Conservation (phyloP, 2,797 vertebrate species). For the Sitta carolinensis region DNA sequence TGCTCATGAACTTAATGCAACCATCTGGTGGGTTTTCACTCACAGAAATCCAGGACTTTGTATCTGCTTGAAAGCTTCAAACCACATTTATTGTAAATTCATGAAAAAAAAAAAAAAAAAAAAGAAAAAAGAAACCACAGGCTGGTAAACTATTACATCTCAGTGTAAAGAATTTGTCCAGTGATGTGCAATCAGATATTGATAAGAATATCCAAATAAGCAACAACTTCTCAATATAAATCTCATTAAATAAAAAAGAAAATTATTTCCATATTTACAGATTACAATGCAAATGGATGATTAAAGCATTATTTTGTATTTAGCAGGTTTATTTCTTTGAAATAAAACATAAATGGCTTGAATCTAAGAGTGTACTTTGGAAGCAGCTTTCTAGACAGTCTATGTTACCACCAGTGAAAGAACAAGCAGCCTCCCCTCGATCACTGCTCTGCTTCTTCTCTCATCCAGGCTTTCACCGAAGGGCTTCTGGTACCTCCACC, state of each 20-base stretch:
- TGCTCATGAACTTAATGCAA: neutral
- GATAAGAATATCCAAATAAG: conserved; percentile 66
- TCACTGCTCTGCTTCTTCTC: conserved; percentile 28
- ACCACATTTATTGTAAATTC: conserved; percentile 71
- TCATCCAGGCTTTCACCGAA: conserved; percentile 70
- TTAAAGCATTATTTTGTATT: conserved; percentile 54
- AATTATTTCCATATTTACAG: conserved; percentile 81
- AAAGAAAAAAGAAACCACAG: conserved; percentile 59
- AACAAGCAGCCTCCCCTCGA: conserved; percentile 31
- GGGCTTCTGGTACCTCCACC: conserved; percentile 85
- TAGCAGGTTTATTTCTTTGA: conserved; percentile 31
- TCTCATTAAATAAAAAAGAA: conserved; percentile 74
- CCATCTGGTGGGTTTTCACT: conserved; percentile 11
- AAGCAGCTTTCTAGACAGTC: conserved; percentile 60
- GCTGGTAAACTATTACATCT: conserved; percentile 59
- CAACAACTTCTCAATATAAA: conserved; percentile 66
- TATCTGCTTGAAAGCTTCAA: conserved; percentile 61
- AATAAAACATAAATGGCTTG: conserved; percentile 48
- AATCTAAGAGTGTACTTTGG: conserved; percentile 47
- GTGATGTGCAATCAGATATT: conserved; percentile 47
- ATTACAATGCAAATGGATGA: conserved; percentile 57
- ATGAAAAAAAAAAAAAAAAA: neutral
- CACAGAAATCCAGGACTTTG: conserved; percentile 52
- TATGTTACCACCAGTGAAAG: conserved; percentile 21
- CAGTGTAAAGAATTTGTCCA: conserved; percentile 58